phyloP scores from a whole-genome alignment of 2,113 vertebrate species.

The Cromileptes altivelis region DNA sequence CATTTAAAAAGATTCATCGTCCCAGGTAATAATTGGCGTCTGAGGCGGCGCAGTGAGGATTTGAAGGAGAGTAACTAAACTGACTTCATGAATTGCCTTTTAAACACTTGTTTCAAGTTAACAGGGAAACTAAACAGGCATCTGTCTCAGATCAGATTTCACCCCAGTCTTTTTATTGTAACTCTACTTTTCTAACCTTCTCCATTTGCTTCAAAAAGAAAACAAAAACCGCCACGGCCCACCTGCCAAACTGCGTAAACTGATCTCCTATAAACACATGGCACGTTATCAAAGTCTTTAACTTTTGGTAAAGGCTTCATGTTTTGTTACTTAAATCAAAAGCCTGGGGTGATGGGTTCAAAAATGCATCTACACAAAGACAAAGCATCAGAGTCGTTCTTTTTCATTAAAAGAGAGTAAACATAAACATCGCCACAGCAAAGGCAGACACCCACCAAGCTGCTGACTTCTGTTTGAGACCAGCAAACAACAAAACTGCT shows the following conservation, averaged over 20 bases:
- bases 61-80: neutral
- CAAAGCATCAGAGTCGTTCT: neutral
- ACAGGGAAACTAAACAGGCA: neutral
- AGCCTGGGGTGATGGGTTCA: neutral
- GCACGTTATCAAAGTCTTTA: neutral
- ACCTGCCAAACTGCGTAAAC: neutral
- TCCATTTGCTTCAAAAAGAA: neutral
- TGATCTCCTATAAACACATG: neutral
- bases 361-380: neutral
- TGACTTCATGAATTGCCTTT: neutral
- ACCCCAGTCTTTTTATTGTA: neutral
- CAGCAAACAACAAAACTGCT: no score
- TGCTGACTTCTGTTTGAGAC: no score
- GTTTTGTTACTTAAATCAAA: no score
- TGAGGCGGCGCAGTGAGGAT: neutral
- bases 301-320: neutral
- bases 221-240: neutral
- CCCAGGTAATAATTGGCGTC: conserved; percentile 33
- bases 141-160: neutral
- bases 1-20: conserved; percentile 43
- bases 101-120: neutral
- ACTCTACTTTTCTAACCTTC: neutral
- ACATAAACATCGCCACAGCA: conserved; percentile 3
- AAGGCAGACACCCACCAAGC: neutral
- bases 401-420: neutral